These are phyloP conservation scores for Netelia virgata DNA, from an alignment of 2,888 invertebrate genomes.

Conservation along the genomic window DNA sequence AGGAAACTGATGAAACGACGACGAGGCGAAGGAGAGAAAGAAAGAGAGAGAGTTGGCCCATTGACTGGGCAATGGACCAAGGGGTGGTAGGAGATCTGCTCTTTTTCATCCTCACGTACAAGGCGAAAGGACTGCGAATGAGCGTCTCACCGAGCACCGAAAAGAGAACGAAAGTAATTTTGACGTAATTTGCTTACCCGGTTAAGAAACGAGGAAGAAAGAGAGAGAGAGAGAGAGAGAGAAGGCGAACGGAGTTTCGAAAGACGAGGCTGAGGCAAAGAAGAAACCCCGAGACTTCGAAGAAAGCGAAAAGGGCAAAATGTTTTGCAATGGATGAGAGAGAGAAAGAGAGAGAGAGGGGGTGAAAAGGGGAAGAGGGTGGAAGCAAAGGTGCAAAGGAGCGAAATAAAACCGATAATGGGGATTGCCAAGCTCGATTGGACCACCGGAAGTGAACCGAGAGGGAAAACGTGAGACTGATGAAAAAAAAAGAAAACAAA, in stretches of 20 bases:
- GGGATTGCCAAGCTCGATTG: constrained; percentile 60
- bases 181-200: constrained; percentile 64
- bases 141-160: constrained; percentile 12
- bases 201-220: constrained; percentile 16
- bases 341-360: background rate
- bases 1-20: constrained; percentile 21
- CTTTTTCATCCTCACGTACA: background rate
- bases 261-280: constrained; percentile 9
- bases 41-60: constrained; percentile 25
- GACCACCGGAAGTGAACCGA: constrained; percentile 52
- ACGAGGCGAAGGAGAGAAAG: background rate
- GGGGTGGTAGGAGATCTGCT: background rate
- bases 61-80: constrained; percentile 20
- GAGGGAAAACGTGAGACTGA: constrained; percentile 30
- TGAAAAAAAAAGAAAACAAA: background rate
- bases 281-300: background rate
- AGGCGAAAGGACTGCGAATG: constrained; percentile 1
- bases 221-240: background rate
- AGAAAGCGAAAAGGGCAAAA: constrained; percentile 9
- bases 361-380: constrained; percentile 11
- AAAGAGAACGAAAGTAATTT: constrained; percentile 53
- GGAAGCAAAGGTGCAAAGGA: background rate
- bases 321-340: constrained; percentile 5
- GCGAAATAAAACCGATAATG: constrained; percentile 63
- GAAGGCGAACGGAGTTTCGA: background rate